These are phyloP conservation scores for Corythaixoides concolor DNA, from an alignment of 2,113 vertebrate genomes.

Conservation along the genomic window DNA sequence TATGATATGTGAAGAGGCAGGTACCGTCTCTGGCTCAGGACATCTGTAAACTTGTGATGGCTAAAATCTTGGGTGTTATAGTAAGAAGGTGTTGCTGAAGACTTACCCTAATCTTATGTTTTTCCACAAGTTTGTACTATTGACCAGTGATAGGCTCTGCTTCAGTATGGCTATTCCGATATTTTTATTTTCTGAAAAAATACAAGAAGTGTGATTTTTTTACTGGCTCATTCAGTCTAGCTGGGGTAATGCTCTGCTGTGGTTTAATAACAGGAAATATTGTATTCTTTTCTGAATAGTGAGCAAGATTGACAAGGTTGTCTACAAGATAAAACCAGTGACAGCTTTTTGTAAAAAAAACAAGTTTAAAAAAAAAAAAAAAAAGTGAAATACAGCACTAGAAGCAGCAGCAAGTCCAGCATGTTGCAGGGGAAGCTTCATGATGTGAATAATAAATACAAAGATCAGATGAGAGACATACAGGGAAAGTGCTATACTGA, in stretches of 20 bases:
- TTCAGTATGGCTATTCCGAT: background rate
- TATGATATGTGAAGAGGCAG: background rate
- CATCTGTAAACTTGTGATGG: background rate
- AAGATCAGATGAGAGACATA: background rate
- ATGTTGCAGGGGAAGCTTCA: background rate
- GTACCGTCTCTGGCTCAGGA: background rate
- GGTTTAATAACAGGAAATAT: background rate
- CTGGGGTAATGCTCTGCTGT: background rate
- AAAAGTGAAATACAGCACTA: background rate
- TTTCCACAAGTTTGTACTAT: background rate
- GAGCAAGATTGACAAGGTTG: background rate
- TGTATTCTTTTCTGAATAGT: background rate
- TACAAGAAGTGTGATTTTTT: background rate
- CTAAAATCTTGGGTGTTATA: background rate
- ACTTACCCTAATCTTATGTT: background rate
- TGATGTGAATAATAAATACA: constrained; percentile 24
- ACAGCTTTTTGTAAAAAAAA: background rate
- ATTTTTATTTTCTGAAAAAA: background rate
- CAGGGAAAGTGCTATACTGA: background rate
- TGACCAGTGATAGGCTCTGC: background rate
- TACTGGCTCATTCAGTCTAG: background rate
- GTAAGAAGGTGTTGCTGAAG: background rate
- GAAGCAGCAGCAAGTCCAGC: background rate
- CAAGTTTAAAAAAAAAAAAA: background rate
- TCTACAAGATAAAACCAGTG: background rate